phyloP scores from a whole-genome alignment of 2,797 vertebrate species.

The Acanthornis magna region DNA sequence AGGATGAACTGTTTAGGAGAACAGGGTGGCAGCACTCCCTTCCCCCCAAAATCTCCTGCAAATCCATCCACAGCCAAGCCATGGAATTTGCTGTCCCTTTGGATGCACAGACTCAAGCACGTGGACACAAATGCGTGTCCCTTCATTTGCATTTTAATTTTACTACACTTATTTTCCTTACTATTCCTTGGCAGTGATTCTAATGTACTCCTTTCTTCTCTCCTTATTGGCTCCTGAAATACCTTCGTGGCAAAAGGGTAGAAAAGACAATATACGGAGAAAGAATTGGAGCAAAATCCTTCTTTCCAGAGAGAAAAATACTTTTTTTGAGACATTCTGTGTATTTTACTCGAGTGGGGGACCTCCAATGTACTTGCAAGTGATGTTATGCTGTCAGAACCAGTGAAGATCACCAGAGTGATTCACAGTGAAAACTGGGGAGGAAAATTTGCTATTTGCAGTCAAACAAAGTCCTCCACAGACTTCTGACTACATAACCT shows the following conservation, averaged over 20 bases:
- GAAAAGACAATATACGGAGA: not conserved
- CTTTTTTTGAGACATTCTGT: not conserved
- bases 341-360: not conserved
- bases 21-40: not conserved
- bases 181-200: not conserved
- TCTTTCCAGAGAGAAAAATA: not conserved
- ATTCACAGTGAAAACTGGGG: not conserved
- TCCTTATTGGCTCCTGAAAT: not conserved
- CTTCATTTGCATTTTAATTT: not conserved
- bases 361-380: not conserved
- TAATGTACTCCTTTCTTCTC: not conserved
- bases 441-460: not conserved
- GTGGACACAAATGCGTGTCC: not conserved
- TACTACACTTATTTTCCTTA: not conserved
- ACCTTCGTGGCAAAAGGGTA: not conserved
- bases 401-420: not conserved
- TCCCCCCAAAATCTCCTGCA: not conserved
- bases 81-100: not conserved
- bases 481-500: not conserved
- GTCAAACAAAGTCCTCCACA: slow-evolving; percentile 1
- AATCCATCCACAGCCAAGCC: not conserved
- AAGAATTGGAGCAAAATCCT: not conserved
- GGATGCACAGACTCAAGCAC: not conserved
- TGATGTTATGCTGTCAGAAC: not conserved
- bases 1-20: not conserved